Base-by-base conservation (phyloP, 1,140 invertebrate genomes). In the Brachionus angularis region DNA sequence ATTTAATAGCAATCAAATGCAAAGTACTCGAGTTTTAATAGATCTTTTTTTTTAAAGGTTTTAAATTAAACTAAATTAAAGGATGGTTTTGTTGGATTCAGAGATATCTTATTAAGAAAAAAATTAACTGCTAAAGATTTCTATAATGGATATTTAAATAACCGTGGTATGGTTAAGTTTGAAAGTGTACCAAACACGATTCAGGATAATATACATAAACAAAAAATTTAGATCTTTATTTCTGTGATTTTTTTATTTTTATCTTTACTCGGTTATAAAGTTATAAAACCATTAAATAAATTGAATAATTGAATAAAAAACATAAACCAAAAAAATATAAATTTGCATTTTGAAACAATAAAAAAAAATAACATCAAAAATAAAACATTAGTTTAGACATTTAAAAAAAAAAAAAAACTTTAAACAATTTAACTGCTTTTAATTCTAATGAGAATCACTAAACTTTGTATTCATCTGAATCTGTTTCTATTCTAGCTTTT, bases 71-170 rank as follows among this genome's bases (percentile, higher is more conserved):
- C 21, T 31, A 42, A 18, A 31, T 70, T 46, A 14, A 31, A 70
- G 64, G 46, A 70, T 53, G 49, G 64, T 8, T 53, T 31, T 36
- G 27, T 53, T 42, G 64, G 46, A 53, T 70, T 70, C 29, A 25
- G 46, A 36, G 18, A 25, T 14, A 50, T 70, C 7, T 23, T 50
- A 5, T 25, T 50, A 8, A 36, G 42, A n/a, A 70, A 70, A 53
- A 36, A 36, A 42, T 16, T 70, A 29, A 50, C n/a, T 12, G 34
- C 64, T 0, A 21, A 50, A 31, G 64, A 70, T 42, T 70, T 70
- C 10, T 50, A 70, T 16, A 70, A 70, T 53, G 64, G 64, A 5
- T 70, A 70, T 53, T 33, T 70, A 27, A 70, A 50, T 42, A 70
- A 70, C 23, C 62, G 62, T 21, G 62, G 47, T 47, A 18, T 31